Evolutionary conservation across 2,888 invertebrate genomes (phyloP).

Genomic region (Erebia palarica): DNA sequence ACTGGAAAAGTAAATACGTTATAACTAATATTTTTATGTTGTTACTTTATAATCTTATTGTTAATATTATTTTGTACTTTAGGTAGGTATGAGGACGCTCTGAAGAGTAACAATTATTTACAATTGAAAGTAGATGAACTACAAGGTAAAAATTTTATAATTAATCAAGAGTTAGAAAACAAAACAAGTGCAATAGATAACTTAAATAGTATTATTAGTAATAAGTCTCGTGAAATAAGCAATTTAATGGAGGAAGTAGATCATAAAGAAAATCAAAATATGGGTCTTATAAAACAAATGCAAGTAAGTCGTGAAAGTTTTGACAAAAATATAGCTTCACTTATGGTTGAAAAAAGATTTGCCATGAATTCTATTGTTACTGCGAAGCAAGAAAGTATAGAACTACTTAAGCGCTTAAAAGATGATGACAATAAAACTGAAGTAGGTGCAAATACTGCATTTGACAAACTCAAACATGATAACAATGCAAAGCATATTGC

Average conservation of each 20-base stretch:
- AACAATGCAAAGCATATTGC: neutral
- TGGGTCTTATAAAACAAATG: conserved; percentile 50
- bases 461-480: neutral
- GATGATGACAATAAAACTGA: conserved; percentile 49
- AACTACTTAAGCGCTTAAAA: conserved; percentile 58
- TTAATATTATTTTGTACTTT: conserved; percentile 10
- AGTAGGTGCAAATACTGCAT: conserved; percentile 26
- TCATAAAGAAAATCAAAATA: conserved; percentile 52
- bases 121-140: conserved; percentile 52
- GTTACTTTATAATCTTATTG: neutral
- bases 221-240: conserved; percentile 61
- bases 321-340: conserved; percentile 46
- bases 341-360: conserved; percentile 58
- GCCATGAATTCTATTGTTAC: conserved; percentile 53
- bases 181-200: conserved; percentile 59
- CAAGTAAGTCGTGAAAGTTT: conserved; percentile 51
- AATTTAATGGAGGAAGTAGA: conserved; percentile 56
- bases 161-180: conserved; percentile 52
- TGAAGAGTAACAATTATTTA: conserved; percentile 58
- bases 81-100: conserved; percentile 62
- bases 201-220: conserved; percentile 53
- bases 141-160: conserved; percentile 50
- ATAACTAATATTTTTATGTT: neutral
- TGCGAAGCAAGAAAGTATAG: conserved; percentile 62
- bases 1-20: conserved; percentile 62